Percentiles rank a stretch among this genome's conserved stretches.
phyloP scores from a whole-genome alignment of 2,888 invertebrate species.

The Acleris sparsana region DNA sequence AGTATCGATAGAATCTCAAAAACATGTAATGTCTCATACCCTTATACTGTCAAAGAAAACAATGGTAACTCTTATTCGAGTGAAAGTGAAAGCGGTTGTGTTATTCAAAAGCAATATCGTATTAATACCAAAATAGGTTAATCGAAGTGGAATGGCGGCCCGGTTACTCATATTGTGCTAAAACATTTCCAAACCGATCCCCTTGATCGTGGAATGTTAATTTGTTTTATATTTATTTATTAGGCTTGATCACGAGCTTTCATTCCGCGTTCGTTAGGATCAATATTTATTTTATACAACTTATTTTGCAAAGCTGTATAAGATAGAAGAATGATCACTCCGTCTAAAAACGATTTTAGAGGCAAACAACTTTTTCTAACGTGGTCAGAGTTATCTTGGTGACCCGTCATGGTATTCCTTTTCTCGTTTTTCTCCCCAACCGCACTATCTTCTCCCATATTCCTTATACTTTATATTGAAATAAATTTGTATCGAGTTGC shows the following conservation, averaged over 20 bases:
- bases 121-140: too few species aligned
- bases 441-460: background rate
- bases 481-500: slow-evolving; percentile 24
- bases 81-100: too few species aligned
- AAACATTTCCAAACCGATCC: background rate
- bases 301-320: background rate
- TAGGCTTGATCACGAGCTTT: slow-evolving; percentile 7
- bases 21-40: too few species aligned
- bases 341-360: background rate
- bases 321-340: slow-evolving; percentile 2
- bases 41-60: too few species aligned
- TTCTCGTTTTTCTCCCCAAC: background rate
- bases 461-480: slow-evolving; percentile 17
- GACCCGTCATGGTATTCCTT: too few species aligned
- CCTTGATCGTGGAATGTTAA: slow-evolving; percentile 13
- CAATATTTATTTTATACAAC: slow-evolving; percentile 14
- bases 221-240: slow-evolving; percentile 22
- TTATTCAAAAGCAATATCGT: too few species aligned
- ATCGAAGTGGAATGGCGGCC: too few species aligned
- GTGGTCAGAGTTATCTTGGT: too few species aligned
- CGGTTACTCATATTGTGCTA: too few species aligned
- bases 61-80: too few species aligned
- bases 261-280: slow-evolving; percentile 10
- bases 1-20: too few species aligned
- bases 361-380: too few species aligned